phyloP scores from a whole-genome alignment of 2,113 vertebrate species.

The Gobius niger region DNA sequence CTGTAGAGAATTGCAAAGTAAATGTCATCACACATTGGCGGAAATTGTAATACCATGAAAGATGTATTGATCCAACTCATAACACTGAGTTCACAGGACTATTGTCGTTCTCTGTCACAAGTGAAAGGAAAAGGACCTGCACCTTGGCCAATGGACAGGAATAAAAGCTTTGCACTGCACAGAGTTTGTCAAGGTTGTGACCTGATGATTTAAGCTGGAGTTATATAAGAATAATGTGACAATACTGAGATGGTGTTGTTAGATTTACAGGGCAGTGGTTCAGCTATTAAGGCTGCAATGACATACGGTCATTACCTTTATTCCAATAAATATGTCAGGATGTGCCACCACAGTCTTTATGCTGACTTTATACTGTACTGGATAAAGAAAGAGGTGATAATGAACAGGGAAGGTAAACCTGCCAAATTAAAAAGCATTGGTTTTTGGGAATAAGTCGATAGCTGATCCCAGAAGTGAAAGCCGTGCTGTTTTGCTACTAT shows the following conservation, averaged over 20 bases:
- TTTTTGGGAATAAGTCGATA: too few species aligned
- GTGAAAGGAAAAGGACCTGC: neutral
- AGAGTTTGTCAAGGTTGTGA: constrained; percentile 13
- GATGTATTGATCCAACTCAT: neutral
- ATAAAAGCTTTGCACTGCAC: neutral
- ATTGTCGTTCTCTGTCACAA: neutral
- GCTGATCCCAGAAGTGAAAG: too few species aligned
- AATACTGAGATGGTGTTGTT: constrained; percentile 15
- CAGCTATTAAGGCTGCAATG: constrained; percentile 18
- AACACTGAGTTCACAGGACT: neutral
- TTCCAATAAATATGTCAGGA: neutral
- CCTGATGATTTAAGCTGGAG: constrained; percentile 13
- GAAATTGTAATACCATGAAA: constrained; percentile 7
- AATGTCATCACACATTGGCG: constrained; percentile 6
- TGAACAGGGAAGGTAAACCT: too few species aligned
- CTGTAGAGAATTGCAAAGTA: constrained; percentile 3
- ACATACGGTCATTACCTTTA: neutral
- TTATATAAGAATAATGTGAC: constrained; percentile 2
- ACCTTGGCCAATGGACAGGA: neutral
- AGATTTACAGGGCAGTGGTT: constrained; percentile 17
- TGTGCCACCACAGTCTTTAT: too few species aligned
- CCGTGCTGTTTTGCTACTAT: too few species aligned
- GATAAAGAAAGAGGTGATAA: too few species aligned
- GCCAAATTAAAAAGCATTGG: too few species aligned
- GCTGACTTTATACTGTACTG: too few species aligned